Percentiles rank a stretch among this genome's conserved stretches.
These are phyloP conservation scores for Caenorhabditis zanzibari DNA, from an alignment of 2,888 invertebrate species.

Conservation along the genomic window DNA sequence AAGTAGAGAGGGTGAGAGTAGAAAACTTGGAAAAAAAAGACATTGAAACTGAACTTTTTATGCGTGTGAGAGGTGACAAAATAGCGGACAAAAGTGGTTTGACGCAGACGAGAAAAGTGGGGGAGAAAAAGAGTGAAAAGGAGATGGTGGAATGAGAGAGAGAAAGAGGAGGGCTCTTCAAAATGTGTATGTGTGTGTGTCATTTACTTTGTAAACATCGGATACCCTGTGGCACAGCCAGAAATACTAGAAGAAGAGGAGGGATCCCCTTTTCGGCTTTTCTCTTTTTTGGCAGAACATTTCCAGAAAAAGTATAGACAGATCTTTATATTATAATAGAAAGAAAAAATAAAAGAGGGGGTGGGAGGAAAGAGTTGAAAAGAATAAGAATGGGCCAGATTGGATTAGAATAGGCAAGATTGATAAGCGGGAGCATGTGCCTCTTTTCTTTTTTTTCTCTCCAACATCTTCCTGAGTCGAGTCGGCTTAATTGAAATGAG, in stretches of 20 bases:
- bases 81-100: slow-evolving; percentile 48
- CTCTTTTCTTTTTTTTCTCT: slow-evolving; percentile 17
- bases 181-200: slow-evolving; percentile 67
- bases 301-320: slow-evolving; percentile 28
- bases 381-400: slow-evolving; percentile 10
- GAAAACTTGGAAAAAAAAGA: slow-evolving; percentile 40
- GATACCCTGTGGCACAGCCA: slow-evolving; percentile 55
- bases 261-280: background rate
- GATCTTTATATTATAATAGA: slow-evolving; percentile 26
- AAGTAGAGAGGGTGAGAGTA: slow-evolving; percentile 9
- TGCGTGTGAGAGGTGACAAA: slow-evolving; percentile 58
- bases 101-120: slow-evolving; percentile 55
- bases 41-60: slow-evolving; percentile 62
- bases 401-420: slow-evolving; percentile 58
- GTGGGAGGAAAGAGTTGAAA: slow-evolving; percentile 24
- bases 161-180: slow-evolving; percentile 48
- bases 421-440: slow-evolving; percentile 53
- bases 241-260: slow-evolving; percentile 42
- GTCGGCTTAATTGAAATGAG: slow-evolving; percentile 56
- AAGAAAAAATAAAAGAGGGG: slow-evolving; percentile 30
- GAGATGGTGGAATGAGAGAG: slow-evolving; percentile 30
- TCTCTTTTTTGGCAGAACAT: slow-evolving; percentile 45
- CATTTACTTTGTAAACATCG: slow-evolving; percentile 69
- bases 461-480: slow-evolving; percentile 36
- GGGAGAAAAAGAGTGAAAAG: slow-evolving; percentile 49